Conservation (phyloP, 2,113 vertebrate genomes). For the Elephantulus edwardii region DNA sequence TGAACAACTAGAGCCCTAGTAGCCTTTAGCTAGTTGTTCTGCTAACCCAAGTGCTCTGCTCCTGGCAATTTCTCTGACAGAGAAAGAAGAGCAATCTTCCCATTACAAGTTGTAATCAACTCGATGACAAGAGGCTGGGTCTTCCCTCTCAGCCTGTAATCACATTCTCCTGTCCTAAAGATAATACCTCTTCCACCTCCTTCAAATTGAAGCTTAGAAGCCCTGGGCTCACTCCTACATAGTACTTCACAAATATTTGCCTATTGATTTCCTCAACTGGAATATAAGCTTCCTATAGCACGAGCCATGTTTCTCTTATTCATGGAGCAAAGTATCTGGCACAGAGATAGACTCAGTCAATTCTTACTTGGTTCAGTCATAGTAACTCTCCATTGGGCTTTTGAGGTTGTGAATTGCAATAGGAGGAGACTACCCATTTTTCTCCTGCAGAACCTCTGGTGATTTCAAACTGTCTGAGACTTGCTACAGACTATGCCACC, state of each 20-base stretch:
- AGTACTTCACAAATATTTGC: not conserved
- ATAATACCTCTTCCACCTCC: not conserved
- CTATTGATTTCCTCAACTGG: not conserved
- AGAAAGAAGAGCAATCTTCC: no score
- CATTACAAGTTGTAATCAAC: no score
- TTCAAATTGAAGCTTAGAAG: slow-evolving; percentile 12
- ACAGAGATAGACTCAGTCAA: slow-evolving; percentile 12
- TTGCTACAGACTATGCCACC: no score
- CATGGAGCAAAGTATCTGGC: not conserved
- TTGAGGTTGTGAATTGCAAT: no score
- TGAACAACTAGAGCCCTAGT: no score
- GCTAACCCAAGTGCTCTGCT: no score
- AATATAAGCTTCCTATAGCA: not conserved
- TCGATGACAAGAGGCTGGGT: not conserved
- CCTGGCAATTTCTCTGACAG: no score
- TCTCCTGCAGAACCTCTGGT: no score
- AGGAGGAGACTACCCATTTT: no score
- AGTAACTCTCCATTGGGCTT: no score
- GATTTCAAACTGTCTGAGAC: no score
- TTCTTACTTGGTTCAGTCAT: not conserved
- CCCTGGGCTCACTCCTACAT: not conserved
- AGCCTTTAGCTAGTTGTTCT: no score
- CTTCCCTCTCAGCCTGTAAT: not conserved
- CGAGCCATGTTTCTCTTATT: not conserved
- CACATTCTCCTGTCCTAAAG: not conserved